Conservation (phyloP, 2,797 vertebrate genomes). For the Dendrocincla tyrannina region DNA sequence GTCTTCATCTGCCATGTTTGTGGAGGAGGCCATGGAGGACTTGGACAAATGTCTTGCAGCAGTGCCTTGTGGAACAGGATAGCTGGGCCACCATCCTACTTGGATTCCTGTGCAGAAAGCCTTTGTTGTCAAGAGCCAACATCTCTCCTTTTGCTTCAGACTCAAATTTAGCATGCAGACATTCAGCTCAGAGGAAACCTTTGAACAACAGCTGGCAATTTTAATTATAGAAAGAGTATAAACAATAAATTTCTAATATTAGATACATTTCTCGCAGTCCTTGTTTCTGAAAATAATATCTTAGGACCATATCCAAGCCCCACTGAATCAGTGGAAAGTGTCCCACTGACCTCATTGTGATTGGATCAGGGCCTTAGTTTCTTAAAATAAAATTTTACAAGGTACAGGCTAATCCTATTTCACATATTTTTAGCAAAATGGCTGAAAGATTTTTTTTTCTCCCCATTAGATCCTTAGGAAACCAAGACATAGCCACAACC, state of each 20-base stretch:
- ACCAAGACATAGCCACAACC: background rate
- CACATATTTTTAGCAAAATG: slow-evolving; percentile 51
- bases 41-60: background rate
- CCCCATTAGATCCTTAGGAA: background rate
- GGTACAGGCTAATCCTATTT: slow-evolving; percentile 49
- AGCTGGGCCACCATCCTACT: background rate
- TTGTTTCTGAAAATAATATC: slow-evolving; percentile 65
- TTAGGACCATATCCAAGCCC: slow-evolving; percentile 61
- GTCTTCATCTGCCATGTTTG: background rate
- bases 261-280: slow-evolving; percentile 52
- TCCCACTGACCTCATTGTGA: slow-evolving; percentile 66
- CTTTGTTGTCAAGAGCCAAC: background rate
- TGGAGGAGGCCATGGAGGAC: background rate
- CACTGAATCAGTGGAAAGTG: slow-evolving; percentile 59
- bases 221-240: slow-evolving; percentile 62
- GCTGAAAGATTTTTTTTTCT: background rate
- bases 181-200: slow-evolving; percentile 14
- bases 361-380: slow-evolving; percentile 51
- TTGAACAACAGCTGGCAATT: slow-evolving; percentile 42
- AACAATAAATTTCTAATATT: slow-evolving; percentile 68
- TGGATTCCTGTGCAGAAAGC: background rate
- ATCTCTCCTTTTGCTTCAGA: slow-evolving; percentile 30
- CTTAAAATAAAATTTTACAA: slow-evolving; percentile 67
- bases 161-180: slow-evolving; percentile 4
- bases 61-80: background rate